Evolutionary conservation across 92 coral and sea anemone species (phyloP), one percentile per base, ranked within the genome.

Genomic region (Parazoanthus swiftii): DNA sequence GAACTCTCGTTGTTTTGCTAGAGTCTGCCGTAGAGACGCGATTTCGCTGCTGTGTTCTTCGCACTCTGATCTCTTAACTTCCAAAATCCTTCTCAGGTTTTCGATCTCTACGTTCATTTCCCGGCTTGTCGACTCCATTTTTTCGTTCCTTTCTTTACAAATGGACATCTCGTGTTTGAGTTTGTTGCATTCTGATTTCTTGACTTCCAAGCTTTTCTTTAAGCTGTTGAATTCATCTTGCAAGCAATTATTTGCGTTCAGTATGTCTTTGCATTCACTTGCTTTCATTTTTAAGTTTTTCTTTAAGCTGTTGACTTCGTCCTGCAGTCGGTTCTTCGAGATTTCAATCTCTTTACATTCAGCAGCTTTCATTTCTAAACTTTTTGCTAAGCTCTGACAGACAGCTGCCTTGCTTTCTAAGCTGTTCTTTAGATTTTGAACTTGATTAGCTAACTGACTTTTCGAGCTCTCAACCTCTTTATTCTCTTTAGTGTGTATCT

Each of bases 31-130:
- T 21, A 81, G 48, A 18, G 85, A 36, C 1, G 56, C 85, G 50
- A 81, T 81, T 63, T 81, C 85, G 14, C 74, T 81, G 35, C 85
- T 81, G 51, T 81, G 85, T 38, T 81, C 85, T 58, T 81, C 85
- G 20, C 85, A 81, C 35, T 81, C 85, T 59, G 74, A 63, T 35
- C 51, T 81, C 85, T 81, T 81, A 20, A 81, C 74, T 56, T 81
- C 85, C 74, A 81, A 20, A 81, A 37, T 37, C 33, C 85, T 63
- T 3, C 35, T 63, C 50, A 81, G 74, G 73, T 81, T 63, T 36
- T 81, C 85, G 23, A 63, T 63, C 29, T 81, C 85, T 20, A 81
- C 3, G 29, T n/a, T 63, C 74, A 81, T 21, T 20, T 81, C 54
- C 44, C 38, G 23, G 8, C 29, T 63, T 18, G 16, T 8, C 71